Evolutionary conservation across 2,113 vertebrate genomes (phyloP), one percentile per base, ranked within the genome.

Genomic region (Syngnathus floridae): DNA sequence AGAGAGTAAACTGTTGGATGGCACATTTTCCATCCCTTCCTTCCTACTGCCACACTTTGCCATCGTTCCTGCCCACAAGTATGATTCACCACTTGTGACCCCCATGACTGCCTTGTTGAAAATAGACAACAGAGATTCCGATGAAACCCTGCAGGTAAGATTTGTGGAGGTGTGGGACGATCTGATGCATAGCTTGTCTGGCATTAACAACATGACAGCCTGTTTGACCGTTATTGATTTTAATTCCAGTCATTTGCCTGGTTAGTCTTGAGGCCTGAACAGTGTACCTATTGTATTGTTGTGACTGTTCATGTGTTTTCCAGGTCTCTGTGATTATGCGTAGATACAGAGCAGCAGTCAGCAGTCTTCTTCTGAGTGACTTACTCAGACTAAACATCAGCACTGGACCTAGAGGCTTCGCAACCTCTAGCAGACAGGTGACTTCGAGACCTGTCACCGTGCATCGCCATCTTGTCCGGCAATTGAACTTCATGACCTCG

Each of bases 51-150:
- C 41, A 60, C 49, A 36, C 76, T 70, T 77, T 81, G 84, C 83
- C 81, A 87, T 87, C 82, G 79, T 75, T 76, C 41, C 83, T 74
- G 84, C 83, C 85, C 82, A 85, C 87, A 72, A 80, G 75, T 72
- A 81, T 87, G 82, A 88, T 78, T 88, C 87, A 88, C 79, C 78
- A 35, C 77, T 68, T 51, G 77, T 79, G 83, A 88, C 86, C 84
- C 68, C 78, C 67, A 77, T 43, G 63, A 67, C 79, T 62, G 55
- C 71, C 71, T 75, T 16, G 70, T 79, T 76, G 70, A 70, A 85
- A 89, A 87, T 85, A 89, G 81, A 88, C 86, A 82, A 84, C 81
- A 88, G 81, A 73, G 83, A 79, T 79, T 77, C 79, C 76, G 80
- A 77, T 82, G 81, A 85, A 75, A 84, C 79, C 70, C 63, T 40